Conservation (phyloP, 2,113 vertebrate species). For the Phyllostomus hastatus region DNA sequence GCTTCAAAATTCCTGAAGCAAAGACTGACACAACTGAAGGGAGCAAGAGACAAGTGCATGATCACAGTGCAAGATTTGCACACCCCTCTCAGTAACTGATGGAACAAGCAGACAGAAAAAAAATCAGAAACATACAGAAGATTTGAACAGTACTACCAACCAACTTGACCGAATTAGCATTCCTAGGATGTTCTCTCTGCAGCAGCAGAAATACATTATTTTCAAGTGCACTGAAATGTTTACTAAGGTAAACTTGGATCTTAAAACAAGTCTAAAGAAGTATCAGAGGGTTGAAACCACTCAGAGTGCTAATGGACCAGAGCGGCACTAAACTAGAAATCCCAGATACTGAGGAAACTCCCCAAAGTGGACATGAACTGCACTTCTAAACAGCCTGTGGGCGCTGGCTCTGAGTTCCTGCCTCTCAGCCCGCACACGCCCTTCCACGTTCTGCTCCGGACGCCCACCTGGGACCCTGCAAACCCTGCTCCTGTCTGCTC, state of each 20-base stretch:
- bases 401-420: background rate
- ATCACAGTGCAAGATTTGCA: background rate
- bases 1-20: background rate
- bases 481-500: background rate
- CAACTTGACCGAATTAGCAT: background rate
- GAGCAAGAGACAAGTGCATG: background rate
- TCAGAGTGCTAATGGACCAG: background rate
- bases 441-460: background rate
- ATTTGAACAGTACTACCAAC: background rate
- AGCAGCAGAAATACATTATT: background rate
- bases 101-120: background rate
- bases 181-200: background rate
- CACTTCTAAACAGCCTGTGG: background rate
- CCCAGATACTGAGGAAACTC: background rate
- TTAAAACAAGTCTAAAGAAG: background rate
- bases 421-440: background rate
- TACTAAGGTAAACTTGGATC: background rate
- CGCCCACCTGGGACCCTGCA: background rate
- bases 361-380: background rate
- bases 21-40: background rate
- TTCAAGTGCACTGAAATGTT: background rate
- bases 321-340: background rate
- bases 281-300: background rate
- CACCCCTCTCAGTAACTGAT: background rate
- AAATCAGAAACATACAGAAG: background rate